A percentile compares a stretch with the other conserved stretches of the same genome.
phyloP scores from a whole-genome alignment of 2,888 invertebrate genomes.

The Macropis europaea region DNA sequence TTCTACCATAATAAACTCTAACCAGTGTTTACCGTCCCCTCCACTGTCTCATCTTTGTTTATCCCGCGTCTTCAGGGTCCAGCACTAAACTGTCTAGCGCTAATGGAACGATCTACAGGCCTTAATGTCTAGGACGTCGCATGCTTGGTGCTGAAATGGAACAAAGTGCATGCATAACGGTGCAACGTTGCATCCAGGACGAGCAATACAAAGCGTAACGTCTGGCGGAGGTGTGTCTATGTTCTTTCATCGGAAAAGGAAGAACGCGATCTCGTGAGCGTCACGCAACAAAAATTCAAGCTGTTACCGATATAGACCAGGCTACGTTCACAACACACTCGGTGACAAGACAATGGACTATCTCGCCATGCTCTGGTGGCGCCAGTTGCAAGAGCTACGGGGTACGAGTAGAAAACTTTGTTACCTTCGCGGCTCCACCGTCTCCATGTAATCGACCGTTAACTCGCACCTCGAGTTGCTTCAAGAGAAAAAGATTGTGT shows the following conservation, averaged over 20 bases:
- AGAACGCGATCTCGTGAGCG: neutral
- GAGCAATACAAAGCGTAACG: neutral
- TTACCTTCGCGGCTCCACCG: conserved; percentile 78
- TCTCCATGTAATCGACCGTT: conserved; percentile 70
- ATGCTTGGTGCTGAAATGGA: neutral
- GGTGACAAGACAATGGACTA: neutral
- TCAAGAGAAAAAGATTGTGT: conserved; percentile 69
- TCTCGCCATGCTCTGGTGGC: conserved; percentile 64
- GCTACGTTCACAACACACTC: conserved; percentile 1
- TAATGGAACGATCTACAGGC: neutral
- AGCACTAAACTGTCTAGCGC: too few relatives aligned
- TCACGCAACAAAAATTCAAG: neutral
- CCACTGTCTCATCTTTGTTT: too few relatives aligned
- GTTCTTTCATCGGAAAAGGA: neutral
- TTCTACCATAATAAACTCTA: too few relatives aligned
- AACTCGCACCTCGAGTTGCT: conserved; percentile 74
- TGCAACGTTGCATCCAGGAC: neutral
- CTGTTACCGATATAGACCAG: conserved; percentile 5
- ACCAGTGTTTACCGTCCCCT: too few relatives aligned
- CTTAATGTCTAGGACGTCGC: neutral
- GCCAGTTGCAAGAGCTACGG: conserved; percentile 66
- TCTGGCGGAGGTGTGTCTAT: neutral
- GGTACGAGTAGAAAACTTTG: conserved; percentile 62
- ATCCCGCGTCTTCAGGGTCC: too few relatives aligned
- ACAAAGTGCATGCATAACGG: conserved; percentile 12